These are phyloP conservation scores for Gerris buenoi DNA, from an alignment of 1,140 invertebrate species.

Conservation along the genomic window DNA sequence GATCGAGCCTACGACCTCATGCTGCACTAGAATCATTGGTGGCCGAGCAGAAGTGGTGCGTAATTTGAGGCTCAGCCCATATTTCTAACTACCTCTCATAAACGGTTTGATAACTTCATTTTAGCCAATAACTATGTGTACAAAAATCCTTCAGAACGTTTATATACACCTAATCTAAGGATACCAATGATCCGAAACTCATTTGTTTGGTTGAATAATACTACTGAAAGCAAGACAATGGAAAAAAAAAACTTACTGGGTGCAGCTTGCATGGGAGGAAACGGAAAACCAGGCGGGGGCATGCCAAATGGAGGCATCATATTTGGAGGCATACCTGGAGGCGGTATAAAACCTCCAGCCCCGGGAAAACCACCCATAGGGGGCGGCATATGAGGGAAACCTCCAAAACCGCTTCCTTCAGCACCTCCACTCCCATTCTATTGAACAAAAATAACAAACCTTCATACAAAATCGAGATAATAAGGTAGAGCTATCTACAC, in stretches of 20 bases:
- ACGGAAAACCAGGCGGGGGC: constrained; percentile 56
- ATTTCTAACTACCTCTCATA: too few relatives aligned
- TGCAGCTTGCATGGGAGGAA: constrained; percentile 22
- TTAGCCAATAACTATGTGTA: neutral
- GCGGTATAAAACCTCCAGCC: constrained; percentile 31
- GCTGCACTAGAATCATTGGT: too few relatives aligned
- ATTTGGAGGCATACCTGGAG: constrained; percentile 37
- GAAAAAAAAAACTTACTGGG: neutral
- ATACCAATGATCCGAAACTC: neutral
- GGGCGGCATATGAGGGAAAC: constrained; percentile 7
- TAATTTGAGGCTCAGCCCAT: too few relatives aligned
- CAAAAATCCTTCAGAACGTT: constrained; percentile 6
- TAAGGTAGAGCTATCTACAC: too few relatives aligned
- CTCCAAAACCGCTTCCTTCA: neutral
- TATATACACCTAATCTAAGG: neutral
- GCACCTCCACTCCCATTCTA: constrained; percentile 1
- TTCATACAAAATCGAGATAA: too few relatives aligned
- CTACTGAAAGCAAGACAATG: neutral
- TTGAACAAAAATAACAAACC: too few relatives aligned
- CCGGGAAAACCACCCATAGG: constrained; percentile 16
- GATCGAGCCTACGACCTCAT: too few relatives aligned
- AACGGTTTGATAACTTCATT: neutral
- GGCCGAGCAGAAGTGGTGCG: too few relatives aligned
- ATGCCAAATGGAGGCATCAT: constrained; percentile 41
- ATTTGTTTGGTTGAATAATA: neutral